phyloP scores from a whole-genome alignment of 1,140 invertebrate species.

The Diabrotica virgifera region DNA sequence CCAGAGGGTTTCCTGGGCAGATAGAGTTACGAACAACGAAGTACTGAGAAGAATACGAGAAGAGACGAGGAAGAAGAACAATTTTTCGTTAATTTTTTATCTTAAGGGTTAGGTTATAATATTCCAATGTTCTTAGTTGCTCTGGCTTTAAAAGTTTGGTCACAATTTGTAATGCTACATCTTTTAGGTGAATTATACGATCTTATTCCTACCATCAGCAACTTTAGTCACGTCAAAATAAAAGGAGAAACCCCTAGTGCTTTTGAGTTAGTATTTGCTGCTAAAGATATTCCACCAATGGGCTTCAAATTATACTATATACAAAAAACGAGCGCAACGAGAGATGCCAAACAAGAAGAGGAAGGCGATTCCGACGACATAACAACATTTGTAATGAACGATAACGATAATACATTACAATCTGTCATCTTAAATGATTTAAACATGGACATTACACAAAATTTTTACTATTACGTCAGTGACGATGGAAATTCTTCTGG shows the following conservation, averaged over 20 bases:
- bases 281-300: conserved; percentile 60
- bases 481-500: conserved; percentile 46
- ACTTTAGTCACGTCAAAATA: conserved; percentile 24
- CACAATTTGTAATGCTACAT: too few relatives aligned
- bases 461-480: conserved; percentile 61
- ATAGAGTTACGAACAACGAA: too few relatives aligned
- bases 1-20: too few relatives aligned
- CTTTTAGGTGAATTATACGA: conserved; percentile 21
- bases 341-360: background rate
- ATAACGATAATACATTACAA: conserved; percentile 51
- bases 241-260: conserved; percentile 15
- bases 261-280: conserved; percentile 64
- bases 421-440: conserved; percentile 56
- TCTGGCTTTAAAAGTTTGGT: too few relatives aligned
- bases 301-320: conserved; percentile 63
- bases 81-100: too few relatives aligned
- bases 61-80: too few relatives aligned
- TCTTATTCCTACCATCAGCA: conserved; percentile 24
- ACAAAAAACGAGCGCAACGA: background rate
- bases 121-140: too few relatives aligned
- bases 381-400: background rate
- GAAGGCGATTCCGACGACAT: too few relatives aligned
- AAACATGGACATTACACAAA: conserved; percentile 59
- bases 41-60: too few relatives aligned
- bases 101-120: too few relatives aligned